These are phyloP conservation scores for Trichomalopsis sarcophagae DNA, from an alignment of 1,140 invertebrate genomes.

Conservation along the genomic window DNA sequence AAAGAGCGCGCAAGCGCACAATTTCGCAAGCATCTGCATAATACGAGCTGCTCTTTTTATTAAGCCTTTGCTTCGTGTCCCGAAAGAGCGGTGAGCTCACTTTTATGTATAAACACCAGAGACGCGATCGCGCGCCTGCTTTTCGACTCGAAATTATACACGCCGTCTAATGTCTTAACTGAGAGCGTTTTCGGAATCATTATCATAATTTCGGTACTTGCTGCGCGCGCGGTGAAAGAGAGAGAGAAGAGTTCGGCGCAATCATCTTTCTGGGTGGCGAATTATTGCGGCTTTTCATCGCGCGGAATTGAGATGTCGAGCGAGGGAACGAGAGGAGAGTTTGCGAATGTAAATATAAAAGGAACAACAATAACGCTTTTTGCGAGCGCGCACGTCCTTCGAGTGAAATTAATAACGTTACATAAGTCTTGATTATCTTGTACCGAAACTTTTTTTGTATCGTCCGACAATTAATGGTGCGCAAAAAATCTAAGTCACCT, in stretches of 20 bases:
- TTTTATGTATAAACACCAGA: constrained; percentile 53
- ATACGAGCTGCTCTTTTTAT: constrained; percentile 52
- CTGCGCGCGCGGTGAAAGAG: constrained; percentile 41
- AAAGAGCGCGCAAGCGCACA: neutral
- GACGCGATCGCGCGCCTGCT: constrained; percentile 54
- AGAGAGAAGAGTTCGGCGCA: constrained; percentile 47
- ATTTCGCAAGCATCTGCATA: constrained; percentile 63
- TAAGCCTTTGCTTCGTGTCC: constrained; percentile 61
- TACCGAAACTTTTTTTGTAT: neutral
- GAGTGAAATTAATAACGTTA: neutral
- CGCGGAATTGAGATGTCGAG: constrained; percentile 65
- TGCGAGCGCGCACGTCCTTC: neutral
- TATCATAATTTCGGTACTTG: constrained; percentile 70
- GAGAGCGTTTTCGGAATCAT: constrained; percentile 67
- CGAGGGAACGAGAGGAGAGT: neutral
- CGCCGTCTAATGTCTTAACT: constrained; percentile 71
- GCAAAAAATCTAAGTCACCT: constrained; percentile 19
- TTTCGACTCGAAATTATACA: constrained; percentile 65
- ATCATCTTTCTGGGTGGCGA: constrained; percentile 68
- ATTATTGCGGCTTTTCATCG: constrained; percentile 65
- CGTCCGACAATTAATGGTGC: constrained; percentile 16
- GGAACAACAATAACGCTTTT: no score
- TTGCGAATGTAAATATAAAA: constrained; percentile 24
- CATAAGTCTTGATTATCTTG: neutral
- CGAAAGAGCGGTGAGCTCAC: constrained; percentile 46